Evolutionary conservation across 2,113 vertebrate species (phyloP), one percentile per base, ranked within the genome.

Genomic region (Lagopus leucura): DNA sequence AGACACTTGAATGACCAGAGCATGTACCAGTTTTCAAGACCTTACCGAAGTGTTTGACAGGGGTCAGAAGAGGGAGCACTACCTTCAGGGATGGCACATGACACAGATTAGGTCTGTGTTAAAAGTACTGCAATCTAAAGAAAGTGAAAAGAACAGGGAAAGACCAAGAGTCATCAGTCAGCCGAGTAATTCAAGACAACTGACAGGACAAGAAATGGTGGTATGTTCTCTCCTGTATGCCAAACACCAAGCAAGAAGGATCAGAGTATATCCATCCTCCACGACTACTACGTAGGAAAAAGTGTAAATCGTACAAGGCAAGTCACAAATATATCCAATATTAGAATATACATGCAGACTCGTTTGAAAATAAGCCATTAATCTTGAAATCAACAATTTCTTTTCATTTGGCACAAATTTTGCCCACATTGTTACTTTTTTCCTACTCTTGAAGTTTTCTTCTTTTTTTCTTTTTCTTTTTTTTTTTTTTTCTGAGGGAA

Each of bases 181-280:
- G 28, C 15, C 70, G 50, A 90, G 50, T n/a, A 66, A 80, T 38
- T 71, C n/a, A 65, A 84, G 50, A 80, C 65, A 90, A 58, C 6
- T 25, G 81, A 32, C 11, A 87, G 50, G 73, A 65, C 86, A 70
- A 45, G 61, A 92, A 94, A 92, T 92, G 93, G 96, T 96, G 93
- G 90, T 92, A 86, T 47, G 76, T 83, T 90, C 83, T 96, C 93
- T 96, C 82, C 90, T 94, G 88, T 95, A 95, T 93, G 93, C 88
- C 94, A 94, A 82, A 95, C 91, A 96, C 20, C 81, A 83, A 83
- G 20, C n/a, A 17, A 86, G 61, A 67, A 81, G 6, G 61, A 38
- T 78, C 57, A 88, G 25, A 61, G 25, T 32, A 81, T 43, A 43
- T 47, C 52, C 42, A 48, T 40, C 52, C 42, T 74, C 61, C 25